Base-by-base conservation (phyloP, 2,113 vertebrate genomes). In the Gnathonemus echidnorhynchus region DNA sequence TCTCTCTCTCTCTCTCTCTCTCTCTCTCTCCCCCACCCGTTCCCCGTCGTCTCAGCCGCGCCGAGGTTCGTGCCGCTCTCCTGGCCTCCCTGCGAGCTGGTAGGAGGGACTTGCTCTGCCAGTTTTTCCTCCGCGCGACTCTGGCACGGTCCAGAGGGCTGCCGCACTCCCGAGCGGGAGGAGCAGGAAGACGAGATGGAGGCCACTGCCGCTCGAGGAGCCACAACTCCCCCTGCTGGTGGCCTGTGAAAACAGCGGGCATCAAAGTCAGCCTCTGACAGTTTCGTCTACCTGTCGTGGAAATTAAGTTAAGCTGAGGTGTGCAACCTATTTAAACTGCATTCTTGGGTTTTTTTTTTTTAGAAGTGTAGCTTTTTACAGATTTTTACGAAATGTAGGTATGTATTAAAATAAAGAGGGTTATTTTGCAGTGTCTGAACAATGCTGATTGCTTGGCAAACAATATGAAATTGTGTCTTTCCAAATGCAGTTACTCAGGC, bases 131-230 rank as follows among this genome's bases (percentile, higher is more conserved):
- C 94, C 93, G 95, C 96, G 96, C 93, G 93, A 93, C 91, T 93
- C 94, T 95, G 95, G 97, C 95, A 95, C 96, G 96, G 96, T 95
- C 95, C 95, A 94, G 96, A 96, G 96, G 95, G 95, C 96, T 97
- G 96, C 97, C 97, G 96, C 95, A 94, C 97, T 97, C 95, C 96
- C 95, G 96, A 95, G 95, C 94, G 95, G 94, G 93, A 94, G 1
- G 66, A 91, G 92, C 58, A 70, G 89, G 88, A 91, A 89, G 92
- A 87, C 87, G 88, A 91, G 90, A 92, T 91, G 94, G 95, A 92
- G 91, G 93, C 95, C 94, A 94, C 6, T 2, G 6, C 7, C 0
- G 93, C 89, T 87, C 53, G 62, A 94, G 94, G 90, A 93, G 95
- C 95, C 95, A 56, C 50, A 95, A 95, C 96, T 95, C 97, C 97